Conservation (phyloP, 2,113 vertebrate genomes). For the Dasyurus viverrinus region DNA sequence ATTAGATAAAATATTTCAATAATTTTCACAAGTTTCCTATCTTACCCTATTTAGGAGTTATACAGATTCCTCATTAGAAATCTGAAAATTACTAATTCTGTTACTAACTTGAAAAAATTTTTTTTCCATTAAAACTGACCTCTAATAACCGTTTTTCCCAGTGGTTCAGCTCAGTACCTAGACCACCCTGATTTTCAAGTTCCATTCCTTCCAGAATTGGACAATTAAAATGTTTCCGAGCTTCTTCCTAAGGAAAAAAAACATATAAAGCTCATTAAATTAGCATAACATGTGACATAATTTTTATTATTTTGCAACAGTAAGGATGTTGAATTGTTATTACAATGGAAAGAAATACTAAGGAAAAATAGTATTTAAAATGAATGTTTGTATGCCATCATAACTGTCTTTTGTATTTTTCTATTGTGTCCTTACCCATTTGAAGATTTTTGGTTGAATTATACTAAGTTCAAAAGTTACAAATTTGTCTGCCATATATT, state of each 20-base stretch:
- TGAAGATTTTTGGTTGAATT: not conserved
- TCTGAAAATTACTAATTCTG: not conserved
- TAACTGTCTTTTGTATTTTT: constrained; percentile 30
- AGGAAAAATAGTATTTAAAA: not conserved
- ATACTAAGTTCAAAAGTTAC: not conserved
- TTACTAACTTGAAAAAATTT: not conserved
- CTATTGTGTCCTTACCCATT: not conserved
- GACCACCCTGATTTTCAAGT: constrained; percentile 98
- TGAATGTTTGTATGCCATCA: constrained; percentile 36
- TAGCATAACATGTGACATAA: not conserved
- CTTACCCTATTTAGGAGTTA: not conserved
- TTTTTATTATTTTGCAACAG: not conserved
- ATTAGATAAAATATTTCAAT: not conserved
- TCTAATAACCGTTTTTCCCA: constrained; percentile 98
- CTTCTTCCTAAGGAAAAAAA: constrained; percentile 90
- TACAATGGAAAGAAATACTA: not conserved
- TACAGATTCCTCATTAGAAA: constrained; percentile 11
- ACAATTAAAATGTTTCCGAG: constrained; percentile 93
- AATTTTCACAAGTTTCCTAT: not conserved
- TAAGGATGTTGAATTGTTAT: not conserved
- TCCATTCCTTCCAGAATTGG: constrained; percentile 97
- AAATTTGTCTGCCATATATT: not conserved
- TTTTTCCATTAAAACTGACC: constrained; percentile 81
- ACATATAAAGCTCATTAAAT: constrained; percentile 19
- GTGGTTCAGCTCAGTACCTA: constrained; percentile 97